A percentile compares a stretch with the other conserved stretches of the same genome.
Evolutionary conservation across 1,140 invertebrate genomes (phyloP).

Genomic region (Luehdorfia chinensis): DNA sequence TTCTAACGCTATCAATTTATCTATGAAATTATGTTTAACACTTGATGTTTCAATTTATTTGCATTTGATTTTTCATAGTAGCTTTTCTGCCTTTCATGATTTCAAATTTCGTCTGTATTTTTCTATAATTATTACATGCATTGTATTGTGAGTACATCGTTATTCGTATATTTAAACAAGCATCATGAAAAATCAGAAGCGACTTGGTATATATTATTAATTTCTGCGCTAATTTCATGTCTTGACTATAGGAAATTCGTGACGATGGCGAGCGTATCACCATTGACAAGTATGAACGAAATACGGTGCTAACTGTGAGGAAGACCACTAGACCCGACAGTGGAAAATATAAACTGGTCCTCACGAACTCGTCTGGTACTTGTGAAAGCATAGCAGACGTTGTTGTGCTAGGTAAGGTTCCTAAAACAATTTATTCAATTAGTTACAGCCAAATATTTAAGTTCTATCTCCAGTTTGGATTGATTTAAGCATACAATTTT

Average conservation of each 20-base stretch:
- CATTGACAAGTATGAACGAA: slow-evolving; percentile 93
- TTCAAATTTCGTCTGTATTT: too few species aligned
- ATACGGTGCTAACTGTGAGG: slow-evolving; percentile 93
- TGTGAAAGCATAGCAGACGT: slow-evolving; percentile 91
- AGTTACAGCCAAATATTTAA: too few species aligned
- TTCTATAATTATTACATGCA: too few species aligned
- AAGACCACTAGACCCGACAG: slow-evolving; percentile 91
- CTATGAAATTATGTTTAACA: slow-evolving; percentile 32
- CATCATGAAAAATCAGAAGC: background rate
- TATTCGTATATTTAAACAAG: too few species aligned
- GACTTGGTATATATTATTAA: background rate
- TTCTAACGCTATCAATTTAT: slow-evolving; percentile 24
- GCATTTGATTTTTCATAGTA: slow-evolving; percentile 16
- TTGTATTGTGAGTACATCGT: too few species aligned
- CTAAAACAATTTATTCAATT: too few species aligned
- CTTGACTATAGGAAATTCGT: slow-evolving; percentile 48
- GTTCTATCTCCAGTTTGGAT: too few species aligned
- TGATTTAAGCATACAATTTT: too few species aligned
- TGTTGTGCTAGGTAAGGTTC: slow-evolving; percentile 89
- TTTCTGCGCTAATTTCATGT: slow-evolving; percentile 7
- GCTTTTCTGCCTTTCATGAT: too few species aligned
- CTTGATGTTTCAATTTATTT: slow-evolving; percentile 26
- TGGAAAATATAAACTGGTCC: slow-evolving; percentile 91
- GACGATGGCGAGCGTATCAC: slow-evolving; percentile 81
- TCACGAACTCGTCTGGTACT: slow-evolving; percentile 91